Percentiles rank a stretch among this genome's conserved stretches.
Evolutionary conservation across 2,888 invertebrate genomes (phyloP).

Genomic region (Cecidostiba fungosa): DNA sequence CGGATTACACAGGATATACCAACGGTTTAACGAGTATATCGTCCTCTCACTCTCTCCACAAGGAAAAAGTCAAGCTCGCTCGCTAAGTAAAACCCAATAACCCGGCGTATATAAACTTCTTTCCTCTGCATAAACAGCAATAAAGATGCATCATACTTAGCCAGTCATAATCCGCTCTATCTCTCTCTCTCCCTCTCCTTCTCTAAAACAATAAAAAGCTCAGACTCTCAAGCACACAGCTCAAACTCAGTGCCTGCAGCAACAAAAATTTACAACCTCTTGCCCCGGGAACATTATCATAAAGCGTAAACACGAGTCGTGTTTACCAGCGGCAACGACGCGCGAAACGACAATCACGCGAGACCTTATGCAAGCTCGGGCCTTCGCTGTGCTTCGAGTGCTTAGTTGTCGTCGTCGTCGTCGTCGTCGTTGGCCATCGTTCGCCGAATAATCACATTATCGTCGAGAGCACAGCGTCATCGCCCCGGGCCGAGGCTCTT

Average conservation of each 20-base stretch:
- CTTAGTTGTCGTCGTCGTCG: slow-evolving; percentile 20
- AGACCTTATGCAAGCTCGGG: slow-evolving; percentile 11
- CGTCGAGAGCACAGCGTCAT: slow-evolving; percentile 26
- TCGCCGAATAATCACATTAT: slow-evolving; percentile 51
- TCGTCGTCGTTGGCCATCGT: neutral
- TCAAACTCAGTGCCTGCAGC: neutral
- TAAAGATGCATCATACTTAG: slow-evolving; percentile 8
- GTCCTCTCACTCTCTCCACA: neutral
- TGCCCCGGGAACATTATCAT: slow-evolving; percentile 30
- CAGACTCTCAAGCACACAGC: neutral
- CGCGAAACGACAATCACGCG: neutral
- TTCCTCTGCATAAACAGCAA: neutral
- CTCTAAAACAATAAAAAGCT: slow-evolving; percentile 10
- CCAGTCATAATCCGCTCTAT: neutral
- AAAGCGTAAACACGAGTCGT: slow-evolving; percentile 29
- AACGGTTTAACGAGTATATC: neutral
- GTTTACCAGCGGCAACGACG: neutral
- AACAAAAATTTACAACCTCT: slow-evolving; percentile 43
- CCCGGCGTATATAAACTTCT: neutral
- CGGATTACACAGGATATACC: neutral
- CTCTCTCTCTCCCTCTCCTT: neutral
- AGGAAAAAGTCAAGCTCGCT: neutral
- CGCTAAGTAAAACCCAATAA: neutral
- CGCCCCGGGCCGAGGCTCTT: neutral
- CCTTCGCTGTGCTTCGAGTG: slow-evolving; percentile 8